Conservation (phyloP, 1,140 invertebrate species). For the Metopolophium dirhodum region DNA sequence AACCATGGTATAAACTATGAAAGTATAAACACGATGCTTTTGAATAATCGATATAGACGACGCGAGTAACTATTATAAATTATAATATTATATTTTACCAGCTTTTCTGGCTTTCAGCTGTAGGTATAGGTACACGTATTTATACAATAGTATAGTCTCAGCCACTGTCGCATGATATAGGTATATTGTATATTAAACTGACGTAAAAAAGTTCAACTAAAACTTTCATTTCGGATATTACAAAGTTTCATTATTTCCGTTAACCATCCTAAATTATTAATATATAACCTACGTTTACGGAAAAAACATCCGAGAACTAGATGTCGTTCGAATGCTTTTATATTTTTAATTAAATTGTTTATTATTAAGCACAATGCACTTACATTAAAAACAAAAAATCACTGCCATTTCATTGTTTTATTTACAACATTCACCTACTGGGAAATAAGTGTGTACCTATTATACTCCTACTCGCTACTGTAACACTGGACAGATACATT, state of each 20-base stretch:
- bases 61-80: background rate
- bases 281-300: background rate
- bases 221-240: background rate
- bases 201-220: background rate
- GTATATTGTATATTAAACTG: background rate
- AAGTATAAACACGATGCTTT: background rate
- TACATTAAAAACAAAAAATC: background rate
- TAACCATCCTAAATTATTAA: background rate
- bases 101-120: background rate
- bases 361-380: background rate
- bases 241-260: background rate
- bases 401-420: background rate
- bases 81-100: background rate
- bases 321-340: background rate
- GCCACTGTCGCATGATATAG: background rate
- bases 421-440: background rate
- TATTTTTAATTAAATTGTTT: conserved; percentile 7
- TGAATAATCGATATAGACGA: background rate
- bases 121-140: background rate
- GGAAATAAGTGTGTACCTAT: background rate
- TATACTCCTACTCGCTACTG: too few relatives aligned
- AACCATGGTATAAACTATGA: too few relatives aligned
- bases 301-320: background rate
- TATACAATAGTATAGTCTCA: background rate
- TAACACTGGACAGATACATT: background rate